Evolutionary conservation across 1,140 invertebrate genomes (phyloP).

Genomic region (Cydia amplana): DNA sequence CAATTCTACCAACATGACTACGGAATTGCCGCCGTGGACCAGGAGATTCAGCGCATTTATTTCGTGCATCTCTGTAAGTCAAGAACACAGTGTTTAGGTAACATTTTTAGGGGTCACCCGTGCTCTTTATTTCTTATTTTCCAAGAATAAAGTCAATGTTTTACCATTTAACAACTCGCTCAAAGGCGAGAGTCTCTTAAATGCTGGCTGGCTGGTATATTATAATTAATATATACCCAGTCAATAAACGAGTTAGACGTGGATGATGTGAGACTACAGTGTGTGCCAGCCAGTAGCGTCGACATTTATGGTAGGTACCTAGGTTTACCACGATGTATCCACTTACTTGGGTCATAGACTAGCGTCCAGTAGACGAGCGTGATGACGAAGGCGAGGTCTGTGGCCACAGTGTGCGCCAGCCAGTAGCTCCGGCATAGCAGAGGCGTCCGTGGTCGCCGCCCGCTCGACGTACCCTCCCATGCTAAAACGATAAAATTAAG

Average conservation of each 20-base stretch:
- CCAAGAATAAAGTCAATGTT: too few relatives aligned
- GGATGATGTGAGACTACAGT: neutral
- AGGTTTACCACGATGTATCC: neutral
- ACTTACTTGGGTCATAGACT: slow-evolving; percentile 81
- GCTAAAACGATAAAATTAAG: slow-evolving; percentile 47
- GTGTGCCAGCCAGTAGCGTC: neutral
- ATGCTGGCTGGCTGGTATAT: too few relatives aligned
- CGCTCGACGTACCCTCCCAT: slow-evolving; percentile 61
- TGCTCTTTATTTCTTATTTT: too few relatives aligned
- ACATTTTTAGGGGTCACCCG: too few relatives aligned
- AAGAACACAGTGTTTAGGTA: slow-evolving; percentile 21
- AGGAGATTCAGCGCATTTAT: slow-evolving; percentile 85
- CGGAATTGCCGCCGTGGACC: slow-evolving; percentile 86
- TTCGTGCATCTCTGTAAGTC: slow-evolving; percentile 73
- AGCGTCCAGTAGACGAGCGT: slow-evolving; percentile 83
- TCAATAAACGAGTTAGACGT: too few relatives aligned
- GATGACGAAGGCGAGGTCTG: slow-evolving; percentile 82
- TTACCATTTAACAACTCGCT: too few relatives aligned
- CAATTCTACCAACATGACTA: slow-evolving; percentile 88
- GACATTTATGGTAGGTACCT: neutral
- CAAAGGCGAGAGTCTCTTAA: too few relatives aligned
- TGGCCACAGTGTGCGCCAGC: slow-evolving; percentile 81
- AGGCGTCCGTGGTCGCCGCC: slow-evolving; percentile 56
- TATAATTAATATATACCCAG: too few relatives aligned
- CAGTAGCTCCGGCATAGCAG: slow-evolving; percentile 80